Percentiles rank a stretch among this genome's conserved stretches.
These are phyloP conservation scores for Apostichopus californicus DNA, from an alignment of 35 echinoderm and acorn worm species.

Conservation along the genomic window DNA sequence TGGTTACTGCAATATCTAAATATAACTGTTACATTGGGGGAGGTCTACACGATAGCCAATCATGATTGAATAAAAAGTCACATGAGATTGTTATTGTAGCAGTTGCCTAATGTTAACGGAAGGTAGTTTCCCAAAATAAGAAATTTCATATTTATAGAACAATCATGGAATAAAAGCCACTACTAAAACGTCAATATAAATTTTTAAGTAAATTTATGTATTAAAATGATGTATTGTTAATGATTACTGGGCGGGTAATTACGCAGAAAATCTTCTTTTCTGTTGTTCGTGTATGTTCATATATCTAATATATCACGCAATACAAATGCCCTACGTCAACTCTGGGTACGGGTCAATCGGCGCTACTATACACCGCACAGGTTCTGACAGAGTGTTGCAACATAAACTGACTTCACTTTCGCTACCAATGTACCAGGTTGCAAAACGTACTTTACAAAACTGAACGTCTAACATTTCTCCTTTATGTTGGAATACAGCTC, in stretches of 20 bases:
- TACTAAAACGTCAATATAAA: too few species aligned
- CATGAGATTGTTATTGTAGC: slow-evolving; percentile 31
- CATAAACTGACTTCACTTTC: too few species aligned
- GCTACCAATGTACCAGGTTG: too few species aligned
- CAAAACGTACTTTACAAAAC: neutral
- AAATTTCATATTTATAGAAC: neutral
- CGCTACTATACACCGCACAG: too few species aligned
- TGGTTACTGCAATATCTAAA: slow-evolving; percentile 11
- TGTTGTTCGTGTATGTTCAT: neutral
- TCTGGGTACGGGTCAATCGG: too few species aligned
- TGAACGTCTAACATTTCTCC: neutral
- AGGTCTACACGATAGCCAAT: neutral
- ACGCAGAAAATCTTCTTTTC: too few species aligned
- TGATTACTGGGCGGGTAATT: neutral
- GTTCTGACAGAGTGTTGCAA: too few species aligned
- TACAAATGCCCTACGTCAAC: neutral
- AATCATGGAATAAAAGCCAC: too few species aligned
- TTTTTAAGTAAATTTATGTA: too few species aligned
- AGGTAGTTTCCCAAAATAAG: neutral
- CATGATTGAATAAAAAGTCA: neutral
- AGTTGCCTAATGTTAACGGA: neutral
- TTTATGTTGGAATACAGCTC: too few species aligned
- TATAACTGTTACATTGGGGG: slow-evolving; percentile 28
- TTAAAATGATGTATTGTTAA: too few species aligned
- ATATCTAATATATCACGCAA: neutral